Conservation (phyloP, 2,888 invertebrate genomes). For the Didymodactylos carnosus region DNA sequence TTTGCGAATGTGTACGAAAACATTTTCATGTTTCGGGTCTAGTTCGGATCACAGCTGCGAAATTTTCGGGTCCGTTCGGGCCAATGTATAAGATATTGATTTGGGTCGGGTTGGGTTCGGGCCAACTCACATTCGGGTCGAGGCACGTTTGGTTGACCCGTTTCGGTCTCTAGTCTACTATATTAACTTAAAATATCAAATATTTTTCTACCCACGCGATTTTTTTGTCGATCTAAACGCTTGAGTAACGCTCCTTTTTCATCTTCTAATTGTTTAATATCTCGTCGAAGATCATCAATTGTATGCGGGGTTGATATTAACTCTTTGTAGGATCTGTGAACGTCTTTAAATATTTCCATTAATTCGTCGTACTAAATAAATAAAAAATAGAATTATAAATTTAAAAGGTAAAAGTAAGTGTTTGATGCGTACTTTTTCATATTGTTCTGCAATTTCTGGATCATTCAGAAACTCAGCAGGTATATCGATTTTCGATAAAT, state of each 20-base stretch:
- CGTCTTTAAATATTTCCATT: slow-evolving; percentile 58
- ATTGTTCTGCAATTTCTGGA: slow-evolving; percentile 40
- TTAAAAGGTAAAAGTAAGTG: too few relatives aligned
- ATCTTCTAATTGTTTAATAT: slow-evolving; percentile 63
- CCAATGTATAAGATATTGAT: too few relatives aligned
- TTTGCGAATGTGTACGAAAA: too few relatives aligned
- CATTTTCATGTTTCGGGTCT: too few relatives aligned
- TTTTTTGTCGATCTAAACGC: slow-evolving; percentile 42
- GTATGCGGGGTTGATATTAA: slow-evolving; percentile 46
- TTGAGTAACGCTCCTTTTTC: slow-evolving; percentile 55
- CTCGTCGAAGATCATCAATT: slow-evolving; percentile 58
- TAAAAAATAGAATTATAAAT: slow-evolving; percentile 7
- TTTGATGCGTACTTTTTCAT: neutral
- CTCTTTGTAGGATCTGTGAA: slow-evolving; percentile 50
- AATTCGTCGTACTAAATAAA: slow-evolving; percentile 45
- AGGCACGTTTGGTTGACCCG: too few relatives aligned
- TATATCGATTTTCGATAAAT: slow-evolving; percentile 46
- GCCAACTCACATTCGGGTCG: too few relatives aligned
- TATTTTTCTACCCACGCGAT: slow-evolving; percentile 37
- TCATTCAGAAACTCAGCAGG: slow-evolving; percentile 55
- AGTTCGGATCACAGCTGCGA: too few relatives aligned
- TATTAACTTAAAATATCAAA: neutral
- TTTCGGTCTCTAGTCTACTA: neutral
- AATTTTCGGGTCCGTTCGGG: too few relatives aligned
- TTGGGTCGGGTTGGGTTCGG: too few relatives aligned